Percentiles rank a stretch among this genome's conserved stretches.
phyloP scores from a whole-genome alignment of 2,888 invertebrate genomes.

The Melinaea marsaeus region DNA sequence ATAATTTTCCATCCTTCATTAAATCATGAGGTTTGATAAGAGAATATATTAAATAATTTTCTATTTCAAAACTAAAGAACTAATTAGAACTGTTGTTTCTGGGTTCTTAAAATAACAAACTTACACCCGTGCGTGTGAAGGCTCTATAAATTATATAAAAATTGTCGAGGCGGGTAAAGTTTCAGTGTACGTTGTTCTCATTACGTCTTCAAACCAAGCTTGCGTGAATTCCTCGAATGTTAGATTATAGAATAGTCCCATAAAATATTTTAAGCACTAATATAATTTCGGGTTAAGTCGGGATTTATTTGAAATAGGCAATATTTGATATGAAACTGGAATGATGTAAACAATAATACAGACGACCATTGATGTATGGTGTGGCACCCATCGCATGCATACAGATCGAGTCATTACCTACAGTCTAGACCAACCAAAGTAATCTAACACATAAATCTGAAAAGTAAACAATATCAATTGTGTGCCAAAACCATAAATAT shows the following conservation, averaged over 20 bases:
- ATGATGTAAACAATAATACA: conserved; percentile 13
- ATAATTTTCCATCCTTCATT: no score
- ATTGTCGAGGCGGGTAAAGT: conserved; percentile 41
- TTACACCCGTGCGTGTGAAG: conserved; percentile 68
- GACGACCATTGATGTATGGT: conserved; percentile 32
- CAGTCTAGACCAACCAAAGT: conserved; percentile 33
- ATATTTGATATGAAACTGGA: conserved; percentile 8
- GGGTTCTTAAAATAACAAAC: conserved; percentile 28
- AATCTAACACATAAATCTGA: conserved; percentile 42
- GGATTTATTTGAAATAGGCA: neutral
- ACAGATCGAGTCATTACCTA: conserved; percentile 43
- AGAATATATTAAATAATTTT: no score
- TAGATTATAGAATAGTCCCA: conserved; percentile 16
- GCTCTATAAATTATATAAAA: conserved; percentile 56
- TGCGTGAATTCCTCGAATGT: conserved; percentile 19
- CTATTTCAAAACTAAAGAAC: neutral
- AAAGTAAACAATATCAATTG: conserved; percentile 39
- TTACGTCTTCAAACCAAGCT: conserved; percentile 28
- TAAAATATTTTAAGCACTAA: neutral
- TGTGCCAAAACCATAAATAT: conserved; percentile 19
- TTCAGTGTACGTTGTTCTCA: conserved; percentile 20
- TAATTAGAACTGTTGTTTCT: conserved; percentile 19
- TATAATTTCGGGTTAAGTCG: neutral
- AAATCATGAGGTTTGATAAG: no score
- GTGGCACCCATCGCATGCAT: conserved; percentile 40